These are phyloP conservation scores for Mastigias papua DNA, from an alignment of 30 jellyfish, hydroid and myxozoan genomes.

Conservation along the genomic window DNA sequence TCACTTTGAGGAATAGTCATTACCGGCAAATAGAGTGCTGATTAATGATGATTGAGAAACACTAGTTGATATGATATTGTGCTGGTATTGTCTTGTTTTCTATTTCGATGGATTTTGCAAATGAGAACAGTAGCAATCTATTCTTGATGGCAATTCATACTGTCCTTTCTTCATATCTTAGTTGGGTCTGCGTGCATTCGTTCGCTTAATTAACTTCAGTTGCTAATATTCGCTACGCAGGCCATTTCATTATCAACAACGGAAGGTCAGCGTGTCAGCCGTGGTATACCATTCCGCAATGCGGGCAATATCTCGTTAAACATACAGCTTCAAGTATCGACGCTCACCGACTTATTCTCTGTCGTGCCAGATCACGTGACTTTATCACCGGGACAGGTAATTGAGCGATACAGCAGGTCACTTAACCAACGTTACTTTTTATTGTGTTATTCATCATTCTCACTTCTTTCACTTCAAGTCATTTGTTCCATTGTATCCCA, in stretches of 20 bases:
- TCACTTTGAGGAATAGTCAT: too few relatives aligned
- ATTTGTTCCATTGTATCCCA: too few relatives aligned
- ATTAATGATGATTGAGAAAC: too few relatives aligned
- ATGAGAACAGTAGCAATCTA: too few relatives aligned
- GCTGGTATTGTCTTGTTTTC: too few relatives aligned
- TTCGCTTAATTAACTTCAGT: too few relatives aligned
- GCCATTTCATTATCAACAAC: slow-evolving; percentile 72
- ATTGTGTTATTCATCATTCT: not conserved
- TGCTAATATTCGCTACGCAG: slow-evolving; percentile 38
- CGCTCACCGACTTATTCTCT: slow-evolving; percentile 56
- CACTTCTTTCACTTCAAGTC: not conserved
- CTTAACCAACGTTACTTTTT: not conserved
- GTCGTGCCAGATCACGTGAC: slow-evolving; percentile 71
- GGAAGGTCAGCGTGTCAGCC: slow-evolving; percentile 76
- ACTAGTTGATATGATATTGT: too few relatives aligned
- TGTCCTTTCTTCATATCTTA: too few relatives aligned
- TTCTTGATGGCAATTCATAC: too few relatives aligned
- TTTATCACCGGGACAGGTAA: slow-evolving; percentile 76
- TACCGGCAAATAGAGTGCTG: too few relatives aligned
- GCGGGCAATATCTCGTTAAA: slow-evolving; percentile 92
- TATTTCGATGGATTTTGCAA: too few relatives aligned
- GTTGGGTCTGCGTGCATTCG: not conserved
- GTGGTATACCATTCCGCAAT: slow-evolving; percentile 80
- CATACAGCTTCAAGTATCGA: slow-evolving; percentile 68
- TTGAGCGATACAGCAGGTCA: not conserved